phyloP scores from a whole-genome alignment of 2,797 vertebrate species.

The Diceros bicornis region DNA sequence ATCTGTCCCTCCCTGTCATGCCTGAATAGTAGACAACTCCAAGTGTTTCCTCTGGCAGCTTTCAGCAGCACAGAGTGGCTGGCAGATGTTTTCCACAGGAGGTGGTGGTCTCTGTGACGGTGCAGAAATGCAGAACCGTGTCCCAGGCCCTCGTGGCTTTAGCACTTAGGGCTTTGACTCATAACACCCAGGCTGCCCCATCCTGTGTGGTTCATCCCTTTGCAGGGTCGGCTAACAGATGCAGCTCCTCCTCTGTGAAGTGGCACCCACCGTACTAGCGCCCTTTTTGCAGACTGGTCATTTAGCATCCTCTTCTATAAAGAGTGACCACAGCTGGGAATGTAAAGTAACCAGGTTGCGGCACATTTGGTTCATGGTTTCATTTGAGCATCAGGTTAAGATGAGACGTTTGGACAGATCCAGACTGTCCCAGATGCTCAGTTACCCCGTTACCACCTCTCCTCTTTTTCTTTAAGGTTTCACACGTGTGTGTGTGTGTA shows the following conservation, averaged over 20 bases:
- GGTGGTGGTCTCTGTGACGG: neutral
- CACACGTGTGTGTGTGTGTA: neutral
- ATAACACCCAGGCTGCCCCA: neutral
- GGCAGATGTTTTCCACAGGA: neutral
- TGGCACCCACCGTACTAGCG: rapidly evolving
- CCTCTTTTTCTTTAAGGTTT: no score
- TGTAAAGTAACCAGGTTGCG: no score
- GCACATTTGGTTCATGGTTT: neutral
- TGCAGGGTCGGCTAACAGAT: neutral
- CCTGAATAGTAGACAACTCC: neutral
- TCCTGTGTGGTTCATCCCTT: neutral
- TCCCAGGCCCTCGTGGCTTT: neutral
- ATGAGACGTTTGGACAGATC: neutral
- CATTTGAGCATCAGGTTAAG: neutral
- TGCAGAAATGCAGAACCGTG: neutral
- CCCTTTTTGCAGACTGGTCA: neutral
- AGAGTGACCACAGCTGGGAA: neutral
- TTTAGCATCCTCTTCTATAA: neutral
- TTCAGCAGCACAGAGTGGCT: neutral
- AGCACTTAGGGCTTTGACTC: neutral
- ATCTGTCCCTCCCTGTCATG: neutral
- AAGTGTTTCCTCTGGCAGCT: neutral
- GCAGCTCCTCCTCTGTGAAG: neutral
- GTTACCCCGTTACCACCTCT: neutral
- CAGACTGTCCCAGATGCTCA: neutral